Percentiles rank a stretch among this genome's conserved stretches.
Evolutionary conservation across 2,797 vertebrate species (phyloP).

Genomic region (Dromococcyx pavoninus): DNA sequence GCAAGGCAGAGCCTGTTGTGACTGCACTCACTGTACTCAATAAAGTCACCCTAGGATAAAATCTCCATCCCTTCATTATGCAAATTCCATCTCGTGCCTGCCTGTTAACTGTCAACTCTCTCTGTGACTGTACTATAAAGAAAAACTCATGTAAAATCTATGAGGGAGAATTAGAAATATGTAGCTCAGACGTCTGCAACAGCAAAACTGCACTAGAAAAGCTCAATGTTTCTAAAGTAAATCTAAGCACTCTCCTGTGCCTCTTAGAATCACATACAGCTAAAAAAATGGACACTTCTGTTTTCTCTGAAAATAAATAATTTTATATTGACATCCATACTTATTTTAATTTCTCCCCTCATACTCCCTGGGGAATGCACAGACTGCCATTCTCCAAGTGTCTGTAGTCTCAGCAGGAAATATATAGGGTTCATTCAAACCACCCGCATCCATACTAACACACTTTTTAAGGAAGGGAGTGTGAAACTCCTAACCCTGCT

Average conservation of each 20-base stretch:
- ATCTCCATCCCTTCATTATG: neutral
- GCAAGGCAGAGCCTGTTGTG: neutral
- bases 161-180: rapidly evolving
- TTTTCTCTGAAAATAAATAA: neutral
- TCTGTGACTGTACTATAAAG: neutral
- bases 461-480: neutral
- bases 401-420: neutral
- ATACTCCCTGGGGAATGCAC: neutral
- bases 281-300: neutral
- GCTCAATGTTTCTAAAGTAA: too few species aligned
- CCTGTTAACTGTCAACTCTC: neutral
- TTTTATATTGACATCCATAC: neutral
- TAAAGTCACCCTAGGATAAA: neutral
- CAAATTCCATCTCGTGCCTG: neutral
- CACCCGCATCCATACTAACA: neutral
- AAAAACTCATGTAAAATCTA: neutral
- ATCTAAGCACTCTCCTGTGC: rapidly evolving
- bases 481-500: neutral
- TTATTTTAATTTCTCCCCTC: neutral
- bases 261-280: neutral
- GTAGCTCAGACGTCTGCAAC: neutral
- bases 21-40: rapidly evolving
- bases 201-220: neutral
- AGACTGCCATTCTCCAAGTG: neutral
- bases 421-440: neutral